Base-by-base conservation (phyloP, 2,797 vertebrate species). In the Chelonia mydas region DNA sequence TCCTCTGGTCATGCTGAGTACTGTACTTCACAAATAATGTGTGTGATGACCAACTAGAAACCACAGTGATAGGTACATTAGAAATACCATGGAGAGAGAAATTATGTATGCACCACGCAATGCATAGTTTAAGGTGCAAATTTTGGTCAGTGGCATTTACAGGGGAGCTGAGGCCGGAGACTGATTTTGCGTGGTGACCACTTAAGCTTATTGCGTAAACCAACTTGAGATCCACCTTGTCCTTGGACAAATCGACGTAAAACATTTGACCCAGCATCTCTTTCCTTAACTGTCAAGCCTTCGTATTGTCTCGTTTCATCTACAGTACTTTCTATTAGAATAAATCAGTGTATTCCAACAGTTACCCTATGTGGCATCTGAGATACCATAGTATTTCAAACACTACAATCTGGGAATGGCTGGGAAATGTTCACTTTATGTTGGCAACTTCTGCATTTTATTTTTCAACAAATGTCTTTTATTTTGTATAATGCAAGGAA, bases 1-100 rank as follows among this genome's bases (percentile, higher is more conserved):
- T 96, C 90, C 88, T 96, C 89, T 96, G 94, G 84, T 92, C 83
- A 80, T 85, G 92, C 91, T 93, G 61, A 87, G 92, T 94, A 85
- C 87, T 84, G 49, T 92, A 4, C 78, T 94, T 87, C 90, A 84
- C 92, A 95, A 96, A 94, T 89, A 68, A 79, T 83, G 88, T 87
- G 82, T 81, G 86, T 77, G 47, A 25, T 81, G 37, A 50, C 16
- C 37, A 37, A 47, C 55, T 91, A 91, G 92, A 90, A 96, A 55
- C 82, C 68, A 53, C 76, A 53, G 31, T n/a, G 83, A 79, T 82
- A 79, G 83, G 92, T 89, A 77, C 87, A 78, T 91, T 93, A 74
- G 57, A 92, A 90, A 91, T 81, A 76, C 49, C 87, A 6, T n/a
- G 86, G 1, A 1, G 68, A 15, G 84, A 86, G 86, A 91, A 90